Conservation (phyloP, 1,140 invertebrate species). For the Mesaphorura yosii region DNA sequence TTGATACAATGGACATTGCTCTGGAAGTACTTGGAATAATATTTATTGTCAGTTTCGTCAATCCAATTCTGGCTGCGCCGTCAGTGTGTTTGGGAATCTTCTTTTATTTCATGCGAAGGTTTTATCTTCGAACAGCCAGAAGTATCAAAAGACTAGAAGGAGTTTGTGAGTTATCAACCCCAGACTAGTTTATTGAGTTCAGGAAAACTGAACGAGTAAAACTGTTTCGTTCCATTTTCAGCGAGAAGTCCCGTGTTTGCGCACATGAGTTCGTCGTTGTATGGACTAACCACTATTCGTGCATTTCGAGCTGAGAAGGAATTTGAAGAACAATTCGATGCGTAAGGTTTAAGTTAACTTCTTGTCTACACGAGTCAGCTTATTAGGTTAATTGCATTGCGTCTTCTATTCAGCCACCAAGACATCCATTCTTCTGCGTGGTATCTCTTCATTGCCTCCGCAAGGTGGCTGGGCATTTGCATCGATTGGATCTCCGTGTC, state of each 20-base stretch:
- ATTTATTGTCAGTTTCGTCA: constrained; percentile 40
- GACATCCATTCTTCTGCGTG: constrained; percentile 20
- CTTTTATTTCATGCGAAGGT: constrained; percentile 40
- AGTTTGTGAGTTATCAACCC: constrained; percentile 28
- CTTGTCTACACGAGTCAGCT: neutral
- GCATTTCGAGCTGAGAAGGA: constrained; percentile 47
- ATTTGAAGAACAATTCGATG: constrained; percentile 40
- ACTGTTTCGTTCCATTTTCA: constrained; percentile 26
- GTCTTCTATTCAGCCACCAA: constrained; percentile 2
- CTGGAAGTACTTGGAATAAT: constrained; percentile 50
- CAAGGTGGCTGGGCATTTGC: constrained; percentile 70
- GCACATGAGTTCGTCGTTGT: constrained; percentile 49
- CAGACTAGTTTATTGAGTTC: constrained; percentile 32
- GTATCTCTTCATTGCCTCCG: constrained; percentile 42
- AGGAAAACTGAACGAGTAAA: constrained; percentile 41
- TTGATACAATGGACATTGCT: constrained; percentile 65
- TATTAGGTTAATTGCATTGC: neutral
- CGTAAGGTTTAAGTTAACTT: too few species aligned
- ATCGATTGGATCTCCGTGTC: constrained; percentile 60
- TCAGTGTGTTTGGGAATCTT: constrained; percentile 38
- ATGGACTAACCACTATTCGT: constrained; percentile 53
- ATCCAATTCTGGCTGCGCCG: constrained; percentile 40
- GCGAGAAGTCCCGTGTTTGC: constrained; percentile 52
- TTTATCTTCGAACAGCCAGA: constrained; percentile 45
- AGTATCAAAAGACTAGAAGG: constrained; percentile 47